These are phyloP conservation scores for Lochmaea capreae DNA, from an alignment of 2,888 invertebrate genomes.

Conservation along the genomic window DNA sequence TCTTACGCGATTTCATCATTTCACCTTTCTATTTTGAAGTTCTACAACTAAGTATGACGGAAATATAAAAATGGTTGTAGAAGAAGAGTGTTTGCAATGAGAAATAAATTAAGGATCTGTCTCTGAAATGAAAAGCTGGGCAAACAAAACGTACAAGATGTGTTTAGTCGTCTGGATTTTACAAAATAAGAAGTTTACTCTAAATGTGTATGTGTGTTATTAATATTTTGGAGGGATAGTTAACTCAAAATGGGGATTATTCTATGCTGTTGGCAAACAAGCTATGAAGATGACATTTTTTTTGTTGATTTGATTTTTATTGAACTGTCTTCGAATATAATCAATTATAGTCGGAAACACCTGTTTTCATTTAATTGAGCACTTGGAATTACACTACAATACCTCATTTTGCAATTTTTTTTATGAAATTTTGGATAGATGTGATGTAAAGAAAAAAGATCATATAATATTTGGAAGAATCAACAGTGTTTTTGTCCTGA, in stretches of 20 bases:
- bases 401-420: no score
- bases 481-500: no score
- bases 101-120: slow-evolving; percentile 11
- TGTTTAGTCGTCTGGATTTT: not conserved
- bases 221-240: not conserved
- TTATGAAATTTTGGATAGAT: no score
- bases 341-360: no score
- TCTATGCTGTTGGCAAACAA: no score
- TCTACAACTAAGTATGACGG: not conserved
- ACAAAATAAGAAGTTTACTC: not conserved
- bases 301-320: no score
- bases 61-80: slow-evolving; percentile 8
- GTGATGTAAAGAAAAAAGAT: no score
- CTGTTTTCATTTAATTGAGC: no score
- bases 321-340: no score
- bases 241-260: not conserved
- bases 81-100: not conserved
- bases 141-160: not conserved
- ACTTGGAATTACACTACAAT: no score
- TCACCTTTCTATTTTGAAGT: slow-evolving; percentile 23
- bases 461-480: no score
- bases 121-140: not conserved
- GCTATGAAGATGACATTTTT: no score
- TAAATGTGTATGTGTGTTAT: not conserved
- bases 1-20: slow-evolving; percentile 17